Evolutionary conservation across 1,140 invertebrate genomes (phyloP).

Genomic region (Megalopta genalis): DNA sequence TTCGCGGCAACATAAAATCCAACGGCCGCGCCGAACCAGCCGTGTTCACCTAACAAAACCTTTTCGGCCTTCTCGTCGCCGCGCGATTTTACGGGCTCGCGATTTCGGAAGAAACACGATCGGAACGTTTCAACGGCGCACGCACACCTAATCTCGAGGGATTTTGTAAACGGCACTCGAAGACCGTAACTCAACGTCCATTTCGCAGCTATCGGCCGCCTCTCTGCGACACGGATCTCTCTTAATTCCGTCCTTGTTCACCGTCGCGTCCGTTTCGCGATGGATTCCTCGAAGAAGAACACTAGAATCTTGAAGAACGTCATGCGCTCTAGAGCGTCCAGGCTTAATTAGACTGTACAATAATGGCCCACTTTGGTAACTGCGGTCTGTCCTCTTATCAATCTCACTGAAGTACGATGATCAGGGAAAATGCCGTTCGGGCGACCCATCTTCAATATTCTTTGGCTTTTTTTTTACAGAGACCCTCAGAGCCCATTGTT

Average conservation of each 20-base stretch:
- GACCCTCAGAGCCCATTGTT: too few relatives aligned
- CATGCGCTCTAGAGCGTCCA: conserved; percentile 10
- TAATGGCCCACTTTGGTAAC: conserved; percentile 44
- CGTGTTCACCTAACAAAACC: too few relatives aligned
- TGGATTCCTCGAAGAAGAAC: background rate
- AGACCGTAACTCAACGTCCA: too few relatives aligned
- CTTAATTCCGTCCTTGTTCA: too few relatives aligned
- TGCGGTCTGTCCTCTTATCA: background rate
- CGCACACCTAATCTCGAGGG: background rate
- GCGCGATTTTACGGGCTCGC: background rate
- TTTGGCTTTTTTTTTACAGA: too few relatives aligned
- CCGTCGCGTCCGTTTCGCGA: too few relatives aligned
- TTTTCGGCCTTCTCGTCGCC: too few relatives aligned
- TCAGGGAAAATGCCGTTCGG: too few relatives aligned
- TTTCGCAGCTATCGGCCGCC: too few relatives aligned
- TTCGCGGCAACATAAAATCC: background rate
- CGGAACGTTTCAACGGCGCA: background rate
- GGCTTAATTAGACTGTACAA: conserved; percentile 36
- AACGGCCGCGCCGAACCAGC: too few relatives aligned
- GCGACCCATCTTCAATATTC: too few relatives aligned
- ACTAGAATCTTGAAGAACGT: conserved; percentile 20
- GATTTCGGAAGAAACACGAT: conserved; percentile 22
- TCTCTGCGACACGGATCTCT: too few relatives aligned
- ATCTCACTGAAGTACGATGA: background rate
- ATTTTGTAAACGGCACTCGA: background rate